Percentiles rank a stretch among this genome's conserved stretches.
These are phyloP conservation scores for Amphiura filiformis DNA, from an alignment of 35 echinoderm and acorn worm genomes.

Conservation along the genomic window DNA sequence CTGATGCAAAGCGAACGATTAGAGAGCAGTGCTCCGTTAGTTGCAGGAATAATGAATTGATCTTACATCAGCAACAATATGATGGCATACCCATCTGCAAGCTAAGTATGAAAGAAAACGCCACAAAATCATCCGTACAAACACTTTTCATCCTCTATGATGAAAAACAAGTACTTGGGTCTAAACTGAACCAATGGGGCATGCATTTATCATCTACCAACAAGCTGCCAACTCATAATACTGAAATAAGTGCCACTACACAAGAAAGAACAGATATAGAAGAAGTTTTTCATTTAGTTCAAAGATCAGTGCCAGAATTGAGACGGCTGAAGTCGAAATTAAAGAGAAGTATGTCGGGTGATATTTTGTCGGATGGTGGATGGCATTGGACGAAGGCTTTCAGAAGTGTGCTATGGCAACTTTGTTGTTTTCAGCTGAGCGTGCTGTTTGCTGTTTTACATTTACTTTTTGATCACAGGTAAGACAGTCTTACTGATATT, in stretches of 20 bases:
- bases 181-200: background rate
- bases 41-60: background rate
- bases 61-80: background rate
- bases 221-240: background rate
- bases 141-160: background rate
- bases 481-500: background rate
- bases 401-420: background rate
- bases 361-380: background rate
- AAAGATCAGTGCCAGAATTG: background rate
- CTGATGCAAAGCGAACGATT: background rate
- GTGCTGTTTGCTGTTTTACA: background rate
- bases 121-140: background rate
- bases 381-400: background rate
- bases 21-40: background rate
- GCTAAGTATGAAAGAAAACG: background rate
- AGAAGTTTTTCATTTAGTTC: background rate
- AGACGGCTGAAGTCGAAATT: no score
- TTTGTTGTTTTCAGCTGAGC: background rate
- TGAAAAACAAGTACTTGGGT: background rate
- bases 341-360: background rate
- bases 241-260: background rate
- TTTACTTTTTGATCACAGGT: background rate
- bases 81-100: background rate
- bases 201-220: background rate
- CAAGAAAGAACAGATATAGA: background rate